Evolutionary conservation across 2,888 invertebrate species (phyloP).

Genomic region (Ptilodon capucinus): DNA sequence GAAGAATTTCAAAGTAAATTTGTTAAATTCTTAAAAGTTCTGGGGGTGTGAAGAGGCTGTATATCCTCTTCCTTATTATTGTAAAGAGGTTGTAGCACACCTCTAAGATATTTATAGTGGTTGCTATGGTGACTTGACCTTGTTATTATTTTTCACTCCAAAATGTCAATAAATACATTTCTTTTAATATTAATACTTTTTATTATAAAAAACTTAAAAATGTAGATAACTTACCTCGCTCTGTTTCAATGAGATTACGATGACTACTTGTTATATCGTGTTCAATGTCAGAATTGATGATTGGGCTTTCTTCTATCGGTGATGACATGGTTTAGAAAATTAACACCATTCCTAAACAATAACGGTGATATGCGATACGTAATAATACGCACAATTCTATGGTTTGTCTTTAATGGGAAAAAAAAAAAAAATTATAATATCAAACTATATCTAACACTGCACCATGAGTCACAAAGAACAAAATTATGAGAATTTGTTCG

Average conservation of each 20-base stretch:
- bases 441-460: conserved; percentile 11
- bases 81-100: too few species aligned
- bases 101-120: too few species aligned
- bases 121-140: too few species aligned
- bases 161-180: too few species aligned
- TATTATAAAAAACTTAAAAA: too few species aligned
- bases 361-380: background rate
- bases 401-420: background rate
- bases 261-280: conserved; percentile 67
- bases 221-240: conserved; percentile 47
- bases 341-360: conserved; percentile 40
- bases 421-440: background rate
- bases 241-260: conserved; percentile 61
- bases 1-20: too few species aligned
- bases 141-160: too few species aligned
- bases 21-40: too few species aligned
- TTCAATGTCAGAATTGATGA: conserved; percentile 72
- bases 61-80: too few species aligned
- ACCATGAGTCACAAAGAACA: conserved; percentile 35
- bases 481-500: conserved; percentile 23
- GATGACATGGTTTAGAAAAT: conserved; percentile 56
- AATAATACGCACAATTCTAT: background rate
- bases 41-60: too few species aligned
- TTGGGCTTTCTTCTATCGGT: conserved; percentile 68
- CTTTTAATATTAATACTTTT: too few species aligned